Base-by-base conservation (phyloP, 2,113 vertebrate genomes). In the Tragulus kanchil region DNA sequence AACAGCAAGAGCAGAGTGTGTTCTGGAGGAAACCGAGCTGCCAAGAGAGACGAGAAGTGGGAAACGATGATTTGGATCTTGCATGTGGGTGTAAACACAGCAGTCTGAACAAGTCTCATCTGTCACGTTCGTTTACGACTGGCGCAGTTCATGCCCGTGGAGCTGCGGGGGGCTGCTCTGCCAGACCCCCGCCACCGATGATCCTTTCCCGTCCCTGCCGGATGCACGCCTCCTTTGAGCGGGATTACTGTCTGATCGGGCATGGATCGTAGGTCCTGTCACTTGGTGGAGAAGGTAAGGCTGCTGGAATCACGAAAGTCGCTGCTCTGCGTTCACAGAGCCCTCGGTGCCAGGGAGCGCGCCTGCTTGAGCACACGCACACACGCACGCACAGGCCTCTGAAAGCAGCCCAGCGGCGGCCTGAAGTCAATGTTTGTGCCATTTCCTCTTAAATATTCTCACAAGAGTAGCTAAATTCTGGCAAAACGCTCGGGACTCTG, bases 11-110 rank as follows among this genome's bases (percentile, higher is more conserved):
- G 96, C 64, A 94, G 97, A 97, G 97, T 17, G 3, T 21, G 94
- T 71, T 16, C 48, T 96, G 96, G 77, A 50, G 82, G 97, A 78
- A 91, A 95, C 78, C 0, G 31, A 88, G 98, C 98, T 98, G 98
- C 98, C 97, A 97, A 97, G 97, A 95, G 97, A 98, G 96, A 93
- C 13, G 4, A 64, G 92, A 97, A 98, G 97, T 90, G 95, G 98
- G 97, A 97, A 97, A 93, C 15, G 96, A 93, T 42, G 95, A 93
- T 96, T 89, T 97, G 98, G 98, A 98, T 97, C 95, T 79, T 59
- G 77, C 23, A 2, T 59, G 98, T 97, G 98, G 98, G 98, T 96
- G 98, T 97, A 97, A 98, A 97, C 98, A 98, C 98, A 98, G 98
- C 97, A 94, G 98, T 90, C 88, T 50, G 97, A 97, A 77, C 98